phyloP scores from a whole-genome alignment of 2,888 invertebrate genomes.

The Ptychoptera albimana region DNA sequence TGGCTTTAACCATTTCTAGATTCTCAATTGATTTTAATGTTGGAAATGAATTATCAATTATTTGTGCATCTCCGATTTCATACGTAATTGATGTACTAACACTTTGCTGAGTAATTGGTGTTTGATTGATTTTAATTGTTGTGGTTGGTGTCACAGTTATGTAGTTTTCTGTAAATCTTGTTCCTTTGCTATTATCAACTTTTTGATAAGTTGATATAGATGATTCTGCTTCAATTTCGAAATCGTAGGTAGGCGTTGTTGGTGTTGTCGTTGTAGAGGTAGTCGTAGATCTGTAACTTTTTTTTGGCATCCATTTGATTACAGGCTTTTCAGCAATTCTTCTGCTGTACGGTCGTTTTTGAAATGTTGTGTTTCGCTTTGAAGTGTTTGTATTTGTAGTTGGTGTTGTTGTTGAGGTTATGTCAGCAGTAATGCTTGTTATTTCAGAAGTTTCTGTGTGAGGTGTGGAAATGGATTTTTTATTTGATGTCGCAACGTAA shows the following conservation, averaged over 20 bases:
- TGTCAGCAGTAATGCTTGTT: background rate
- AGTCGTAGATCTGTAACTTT: constrained; percentile 8
- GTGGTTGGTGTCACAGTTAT: constrained; percentile 11
- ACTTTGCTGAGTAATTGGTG: constrained; percentile 30
- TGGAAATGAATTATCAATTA: constrained; percentile 9
- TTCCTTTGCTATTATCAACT: constrained; percentile 4
- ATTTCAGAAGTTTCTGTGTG: background rate
- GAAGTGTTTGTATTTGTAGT: constrained; percentile 3
- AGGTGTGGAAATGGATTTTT: constrained; percentile 8
- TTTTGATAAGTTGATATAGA: constrained; percentile 10
- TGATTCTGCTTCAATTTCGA: background rate
- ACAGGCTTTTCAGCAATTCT: constrained; percentile 21
- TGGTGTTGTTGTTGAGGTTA: background rate
- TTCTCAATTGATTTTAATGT: constrained; percentile 29
- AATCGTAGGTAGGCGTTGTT: background rate
- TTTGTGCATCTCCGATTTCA: constrained; percentile 29
- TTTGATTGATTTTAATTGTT: constrained; percentile 1
- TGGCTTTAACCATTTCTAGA: constrained; percentile 11
- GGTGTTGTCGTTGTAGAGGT: constrained; percentile 7
- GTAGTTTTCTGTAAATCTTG: constrained; percentile 9
- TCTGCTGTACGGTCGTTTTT: constrained; percentile 7
- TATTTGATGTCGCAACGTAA: constrained; percentile 15
- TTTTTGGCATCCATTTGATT: constrained; percentile 25
- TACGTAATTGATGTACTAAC: constrained; percentile 37
- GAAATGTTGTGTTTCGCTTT: constrained; percentile 9